These are phyloP conservation scores for Polyommatus iphigenia DNA, from an alignment of 2,888 invertebrate species.

Conservation along the genomic window DNA sequence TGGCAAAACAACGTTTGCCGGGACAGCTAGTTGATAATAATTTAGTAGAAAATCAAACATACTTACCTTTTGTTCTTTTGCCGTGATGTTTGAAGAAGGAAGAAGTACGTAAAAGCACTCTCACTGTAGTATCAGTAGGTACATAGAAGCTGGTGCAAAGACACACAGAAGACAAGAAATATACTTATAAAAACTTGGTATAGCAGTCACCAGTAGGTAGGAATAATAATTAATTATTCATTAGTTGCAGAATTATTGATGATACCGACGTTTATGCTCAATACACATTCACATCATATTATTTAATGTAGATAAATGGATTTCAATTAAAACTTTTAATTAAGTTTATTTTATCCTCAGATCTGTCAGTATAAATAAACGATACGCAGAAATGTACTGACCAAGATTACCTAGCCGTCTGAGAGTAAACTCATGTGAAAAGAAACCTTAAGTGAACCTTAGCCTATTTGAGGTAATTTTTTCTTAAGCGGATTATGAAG, in stretches of 20 bases:
- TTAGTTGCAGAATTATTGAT: background rate
- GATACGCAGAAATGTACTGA: slow-evolving; percentile 21
- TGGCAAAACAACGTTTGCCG: too few relatives aligned
- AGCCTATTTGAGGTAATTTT: slow-evolving; percentile 36
- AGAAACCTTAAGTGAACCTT: slow-evolving; percentile 31
- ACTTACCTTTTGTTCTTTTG: background rate
- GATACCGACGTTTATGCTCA: slow-evolving; percentile 12
- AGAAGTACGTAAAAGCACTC: background rate
- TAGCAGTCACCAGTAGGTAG: background rate
- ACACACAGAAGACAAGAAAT: background rate
- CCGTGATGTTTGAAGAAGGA: background rate
- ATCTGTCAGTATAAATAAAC: slow-evolving; percentile 23
- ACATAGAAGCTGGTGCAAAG: background rate
- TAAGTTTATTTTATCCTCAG: slow-evolving; percentile 4
- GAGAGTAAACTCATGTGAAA: slow-evolving; percentile 21
- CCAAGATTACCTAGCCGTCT: background rate
- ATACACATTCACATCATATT: slow-evolving; percentile 15
- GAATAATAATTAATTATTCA: background rate
- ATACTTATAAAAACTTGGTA: background rate
- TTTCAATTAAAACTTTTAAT: slow-evolving; percentile 21
- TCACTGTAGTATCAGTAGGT: background rate
- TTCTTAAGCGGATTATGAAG: slow-evolving; percentile 50
- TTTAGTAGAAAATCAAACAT: background rate
- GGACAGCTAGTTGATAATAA: background rate
- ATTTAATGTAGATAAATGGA: slow-evolving; percentile 17